Evolutionary conservation across 1,140 invertebrate genomes (phyloP), one percentile per base, ranked within the genome.

Genomic region (Babylonia areolata): DNA sequence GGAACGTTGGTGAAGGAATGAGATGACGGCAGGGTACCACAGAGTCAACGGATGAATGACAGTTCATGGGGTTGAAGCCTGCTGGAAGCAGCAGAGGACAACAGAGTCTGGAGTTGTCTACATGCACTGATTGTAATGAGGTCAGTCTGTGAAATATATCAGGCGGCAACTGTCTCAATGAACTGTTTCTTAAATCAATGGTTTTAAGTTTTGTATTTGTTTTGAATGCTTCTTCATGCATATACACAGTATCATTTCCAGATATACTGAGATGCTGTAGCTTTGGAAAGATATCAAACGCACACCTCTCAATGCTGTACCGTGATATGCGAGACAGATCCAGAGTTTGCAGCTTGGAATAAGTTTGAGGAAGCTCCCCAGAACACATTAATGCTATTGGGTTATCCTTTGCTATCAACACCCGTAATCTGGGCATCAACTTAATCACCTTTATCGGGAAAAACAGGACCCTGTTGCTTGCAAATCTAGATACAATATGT

Each of bases 331-430:
- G 42, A 39, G 42, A 42, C 79, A 42, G 31, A 81, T 33, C 37
- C 20, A 81, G 77, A 42, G 28, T 64, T 64, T 64, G 58, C 5
- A 64, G 58, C 58, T 64, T 23, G 15, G 58, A 64, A 64, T 64
- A 23, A 12, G 0, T 64, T 20, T 23, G 28, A 64, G 28, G 5
- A 64, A 64, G 28, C 5, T 64, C 58, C 23, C 23, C 58, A 23
- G 28, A 64, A 64, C 35, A 37, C 35, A 31, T 73, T 73, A 73
- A 35, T 20, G 71, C 37, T 12, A 90, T 81, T 23, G 77, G n/a
- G 51, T 89, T 88, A 9, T 75, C 40, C n/a, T 81, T 64, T 2
- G 86, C 20, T 69, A 87, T 77, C 3, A 89, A 54, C 64, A 69
- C 46, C 39, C 37, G 37, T 3, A 88, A 42, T 39, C 54, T 58